Percentiles rank a stretch among this genome's conserved stretches.
Evolutionary conservation across 1,140 invertebrate species (phyloP).

Genomic region (Physella acuta): DNA sequence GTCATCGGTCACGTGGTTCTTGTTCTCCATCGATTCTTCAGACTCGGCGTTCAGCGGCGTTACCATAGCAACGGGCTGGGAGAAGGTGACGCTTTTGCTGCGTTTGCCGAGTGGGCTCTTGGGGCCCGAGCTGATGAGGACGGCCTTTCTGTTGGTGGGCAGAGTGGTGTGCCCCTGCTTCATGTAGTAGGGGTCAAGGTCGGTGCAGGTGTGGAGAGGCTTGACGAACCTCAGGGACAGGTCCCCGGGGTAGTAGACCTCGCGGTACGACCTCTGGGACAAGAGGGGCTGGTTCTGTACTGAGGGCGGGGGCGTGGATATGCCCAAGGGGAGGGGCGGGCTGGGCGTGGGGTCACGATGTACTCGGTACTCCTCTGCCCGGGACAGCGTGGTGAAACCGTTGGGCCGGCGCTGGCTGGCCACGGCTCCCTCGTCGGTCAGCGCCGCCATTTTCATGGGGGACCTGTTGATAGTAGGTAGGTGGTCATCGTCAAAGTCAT

Average conservation of each 20-base stretch:
- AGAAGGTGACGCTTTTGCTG: conserved; percentile 51
- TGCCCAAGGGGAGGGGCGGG: conserved; percentile 4
- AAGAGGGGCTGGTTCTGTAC: conserved; percentile 28
- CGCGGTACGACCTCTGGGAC: conserved; percentile 16
- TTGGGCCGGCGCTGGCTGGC: conserved; percentile 16
- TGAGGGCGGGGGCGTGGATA: conserved; percentile 15
- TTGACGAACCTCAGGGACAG: conserved; percentile 25
- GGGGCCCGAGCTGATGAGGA: conserved; percentile 28
- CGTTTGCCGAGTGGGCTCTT: conserved; percentile 33
- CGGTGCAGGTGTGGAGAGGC: conserved; percentile 2
- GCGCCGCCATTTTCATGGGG: conserved; percentile 46
- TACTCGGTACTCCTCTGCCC: conserved; percentile 1
- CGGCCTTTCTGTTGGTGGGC: conserved; percentile 25
- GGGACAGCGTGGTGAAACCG: conserved; percentile 22
- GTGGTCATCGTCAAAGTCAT: conserved; percentile 48
- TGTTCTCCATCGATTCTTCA: conserved; percentile 39
- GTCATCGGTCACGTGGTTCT: neutral
- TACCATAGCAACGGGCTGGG: conserved; percentile 50
- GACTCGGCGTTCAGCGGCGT: conserved; percentile 49
- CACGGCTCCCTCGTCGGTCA: conserved; percentile 35
- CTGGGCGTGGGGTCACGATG: conserved; percentile 4
- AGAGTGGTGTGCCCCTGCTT: conserved; percentile 34
- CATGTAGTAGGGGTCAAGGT: conserved; percentile 17
- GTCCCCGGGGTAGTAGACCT: conserved; percentile 28
- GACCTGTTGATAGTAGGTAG: conserved; percentile 50